Conservation (phyloP, 2,888 invertebrate genomes). For the Nephrotoma flavescens region DNA sequence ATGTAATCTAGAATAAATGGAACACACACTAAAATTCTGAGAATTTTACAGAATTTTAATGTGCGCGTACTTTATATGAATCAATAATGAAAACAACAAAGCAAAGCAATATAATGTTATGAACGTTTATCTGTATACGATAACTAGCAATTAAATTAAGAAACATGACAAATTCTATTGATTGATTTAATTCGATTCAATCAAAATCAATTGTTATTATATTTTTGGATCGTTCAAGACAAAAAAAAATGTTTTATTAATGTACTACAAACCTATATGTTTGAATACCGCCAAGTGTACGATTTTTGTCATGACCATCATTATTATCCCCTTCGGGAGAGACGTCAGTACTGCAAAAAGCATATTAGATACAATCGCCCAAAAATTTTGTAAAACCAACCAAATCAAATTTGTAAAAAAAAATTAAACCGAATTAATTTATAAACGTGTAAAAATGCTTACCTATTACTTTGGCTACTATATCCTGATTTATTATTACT, state of each 20-base stretch:
- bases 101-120: background rate
- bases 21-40: background rate
- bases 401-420: conserved; percentile 1
- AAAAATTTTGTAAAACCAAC: background rate
- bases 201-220: background rate
- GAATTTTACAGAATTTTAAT: background rate
- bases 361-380: background rate
- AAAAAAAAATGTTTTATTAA: conserved; percentile 1
- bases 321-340: conserved; percentile 11
- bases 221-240: background rate
- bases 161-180: conserved; percentile 10
- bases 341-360: conserved; percentile 6
- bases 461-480: conserved; percentile 9
- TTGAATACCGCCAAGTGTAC: conserved; percentile 28
- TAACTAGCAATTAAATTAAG: conserved; percentile 5
- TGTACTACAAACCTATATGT: conserved; percentile 18
- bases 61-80: background rate
- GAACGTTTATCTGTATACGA: background rate
- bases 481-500: background rate
- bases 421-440: background rate
- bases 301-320: conserved; percentile 18
- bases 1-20: background rate
- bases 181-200: conserved; percentile 1
- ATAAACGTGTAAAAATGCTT: background rate
- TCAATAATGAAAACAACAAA: conserved; percentile 2